phyloP scores from a whole-genome alignment of 35 echinoderm and acorn worm species.

The Ptychodera flava region DNA sequence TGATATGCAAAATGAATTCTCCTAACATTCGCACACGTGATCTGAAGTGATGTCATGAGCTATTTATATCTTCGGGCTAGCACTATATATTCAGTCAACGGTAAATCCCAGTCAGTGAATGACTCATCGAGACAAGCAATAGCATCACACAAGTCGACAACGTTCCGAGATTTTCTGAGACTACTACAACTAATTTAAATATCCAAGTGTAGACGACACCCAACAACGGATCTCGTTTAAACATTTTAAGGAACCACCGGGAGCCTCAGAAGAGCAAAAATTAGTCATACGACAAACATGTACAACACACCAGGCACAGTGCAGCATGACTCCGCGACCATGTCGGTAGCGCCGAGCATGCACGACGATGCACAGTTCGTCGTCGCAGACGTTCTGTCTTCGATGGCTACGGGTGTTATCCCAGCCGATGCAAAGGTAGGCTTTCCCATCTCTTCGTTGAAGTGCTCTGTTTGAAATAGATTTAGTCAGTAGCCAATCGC shows the following conservation, averaged over 20 bases:
- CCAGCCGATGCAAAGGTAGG: conserved; percentile 46
- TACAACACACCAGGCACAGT: neutral
- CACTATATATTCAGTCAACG: neutral
- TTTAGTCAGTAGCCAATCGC: too few species aligned
- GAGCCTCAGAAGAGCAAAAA: too few species aligned
- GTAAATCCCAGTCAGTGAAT: neutral
- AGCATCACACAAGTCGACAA: too few species aligned
- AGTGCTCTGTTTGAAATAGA: too few species aligned
- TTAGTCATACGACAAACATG: neutral
- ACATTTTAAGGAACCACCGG: neutral
- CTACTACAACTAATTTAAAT: neutral
- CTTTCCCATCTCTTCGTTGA: too few species aligned
- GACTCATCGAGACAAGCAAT: neutral
- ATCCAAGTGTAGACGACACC: neutral
- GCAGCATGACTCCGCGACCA: neutral
- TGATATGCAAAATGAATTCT: too few species aligned
- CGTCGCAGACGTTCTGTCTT: conserved; percentile 35
- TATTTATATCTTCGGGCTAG: too few species aligned
- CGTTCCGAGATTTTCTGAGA: too few species aligned
- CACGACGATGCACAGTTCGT: neutral
- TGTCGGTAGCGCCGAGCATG: neutral
- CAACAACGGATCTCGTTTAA: neutral
- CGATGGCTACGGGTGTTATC: conserved; percentile 55
- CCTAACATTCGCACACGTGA: too few species aligned
- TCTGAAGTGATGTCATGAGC: too few species aligned